Evolutionary conservation across 2,888 invertebrate genomes (phyloP).

Genomic region (Harmothoe impar): DNA sequence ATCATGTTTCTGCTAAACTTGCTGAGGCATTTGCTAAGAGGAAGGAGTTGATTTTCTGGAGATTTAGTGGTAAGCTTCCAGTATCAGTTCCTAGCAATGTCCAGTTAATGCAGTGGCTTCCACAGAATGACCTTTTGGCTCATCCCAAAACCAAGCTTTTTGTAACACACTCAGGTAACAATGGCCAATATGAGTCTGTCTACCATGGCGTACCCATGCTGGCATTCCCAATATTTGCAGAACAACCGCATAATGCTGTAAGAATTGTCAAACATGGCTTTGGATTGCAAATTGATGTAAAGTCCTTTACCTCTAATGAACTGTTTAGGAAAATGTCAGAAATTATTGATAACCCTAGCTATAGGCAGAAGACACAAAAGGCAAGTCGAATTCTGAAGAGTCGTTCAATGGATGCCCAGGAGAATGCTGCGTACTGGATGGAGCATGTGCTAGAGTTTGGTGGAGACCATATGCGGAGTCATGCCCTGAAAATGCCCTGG

Average conservation of each 20-base stretch:
- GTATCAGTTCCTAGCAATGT: background rate
- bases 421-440: background rate
- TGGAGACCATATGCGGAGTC: background rate
- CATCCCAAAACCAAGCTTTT: slow-evolving; percentile 54
- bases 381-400: background rate
- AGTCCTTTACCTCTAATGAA: background rate
- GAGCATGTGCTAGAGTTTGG: slow-evolving; percentile 54
- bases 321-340: background rate
- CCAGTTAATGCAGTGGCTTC: background rate
- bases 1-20: background rate
- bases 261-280: slow-evolving; percentile 28
- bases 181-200: slow-evolving; percentile 54
- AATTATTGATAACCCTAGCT: background rate
- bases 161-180: slow-evolving; percentile 55
- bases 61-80: background rate
- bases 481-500: slow-evolving; percentile 40
- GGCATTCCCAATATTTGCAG: slow-evolving; percentile 44
- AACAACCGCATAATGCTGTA: slow-evolving; percentile 29
- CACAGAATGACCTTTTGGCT: slow-evolving; percentile 59
- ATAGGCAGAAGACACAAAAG: slow-evolving; percentile 11
- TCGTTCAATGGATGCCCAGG: background rate
- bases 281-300: background rate
- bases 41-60: background rate
- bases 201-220: slow-evolving; percentile 62
- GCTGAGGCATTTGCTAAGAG: background rate